Evolutionary conservation across 2,113 vertebrate genomes (phyloP).

Genomic region (Notechis scutatus): DNA sequence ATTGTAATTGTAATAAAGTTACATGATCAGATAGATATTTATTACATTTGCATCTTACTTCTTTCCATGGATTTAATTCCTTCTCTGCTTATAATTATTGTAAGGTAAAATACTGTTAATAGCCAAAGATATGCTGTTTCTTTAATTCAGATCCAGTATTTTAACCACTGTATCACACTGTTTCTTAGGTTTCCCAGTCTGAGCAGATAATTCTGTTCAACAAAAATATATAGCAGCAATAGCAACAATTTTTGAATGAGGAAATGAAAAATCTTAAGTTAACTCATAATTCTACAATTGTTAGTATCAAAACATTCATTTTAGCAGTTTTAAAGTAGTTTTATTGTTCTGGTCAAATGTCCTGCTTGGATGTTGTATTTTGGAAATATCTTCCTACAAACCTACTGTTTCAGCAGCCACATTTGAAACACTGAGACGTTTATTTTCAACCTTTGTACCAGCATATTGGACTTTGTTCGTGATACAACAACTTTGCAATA

Average conservation of each 20-base stretch:
- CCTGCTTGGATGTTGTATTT: neutral
- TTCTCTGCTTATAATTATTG: neutral
- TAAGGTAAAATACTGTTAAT: neutral
- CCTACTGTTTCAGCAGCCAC: neutral
- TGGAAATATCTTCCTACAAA: fast-evolving
- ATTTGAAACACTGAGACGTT: neutral
- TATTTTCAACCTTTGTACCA: neutral
- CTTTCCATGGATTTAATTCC: neutral
- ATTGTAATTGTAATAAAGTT: neutral
- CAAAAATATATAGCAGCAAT: neutral
- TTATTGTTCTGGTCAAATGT: neutral
- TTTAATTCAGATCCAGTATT: neutral
- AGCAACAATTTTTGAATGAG: neutral
- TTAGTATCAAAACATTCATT: neutral
- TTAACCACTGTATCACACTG: neutral
- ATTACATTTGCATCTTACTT: neutral
- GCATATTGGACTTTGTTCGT: neutral
- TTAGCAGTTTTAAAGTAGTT: neutral
- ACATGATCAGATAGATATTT: neutral
- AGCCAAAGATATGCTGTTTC: neutral
- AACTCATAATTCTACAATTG: neutral
- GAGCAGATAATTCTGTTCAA: neutral
- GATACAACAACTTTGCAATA: neutral
- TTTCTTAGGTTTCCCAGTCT: neutral
- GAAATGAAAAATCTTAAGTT: fast-evolving